phyloP scores from a whole-genome alignment of 2,797 vertebrate species.

The Coranthus polyacanthus region DNA sequence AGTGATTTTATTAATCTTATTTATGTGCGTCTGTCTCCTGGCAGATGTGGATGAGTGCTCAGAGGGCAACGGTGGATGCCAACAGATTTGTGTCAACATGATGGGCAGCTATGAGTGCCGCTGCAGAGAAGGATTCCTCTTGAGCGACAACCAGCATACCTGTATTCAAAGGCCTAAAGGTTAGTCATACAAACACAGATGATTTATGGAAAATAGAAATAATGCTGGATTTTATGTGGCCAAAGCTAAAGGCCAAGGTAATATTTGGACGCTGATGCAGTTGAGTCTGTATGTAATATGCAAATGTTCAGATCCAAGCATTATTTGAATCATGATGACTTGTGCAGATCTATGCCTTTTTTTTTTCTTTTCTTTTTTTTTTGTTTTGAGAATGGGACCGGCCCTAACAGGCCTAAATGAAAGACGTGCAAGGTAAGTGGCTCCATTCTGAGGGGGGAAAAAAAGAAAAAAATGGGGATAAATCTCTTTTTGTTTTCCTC shows the following conservation, averaged over 20 bases:
- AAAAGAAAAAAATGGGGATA: slow-evolving; percentile 31
- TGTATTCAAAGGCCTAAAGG: slow-evolving; percentile 98
- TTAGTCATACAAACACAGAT: slow-evolving; percentile 63
- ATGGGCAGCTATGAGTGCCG: slow-evolving; percentile 99
- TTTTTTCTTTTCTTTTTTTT: background rate
- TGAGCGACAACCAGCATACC: slow-evolving; percentile 99
- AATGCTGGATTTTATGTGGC: slow-evolving; percentile 6
- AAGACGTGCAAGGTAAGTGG: slow-evolving; percentile 57
- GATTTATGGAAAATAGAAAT: slow-evolving; percentile 21
- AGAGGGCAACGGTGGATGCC: slow-evolving; percentile 96
- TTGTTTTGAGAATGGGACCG: slow-evolving; percentile 28
- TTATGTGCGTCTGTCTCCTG: slow-evolving; percentile 44
- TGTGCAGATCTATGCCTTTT: slow-evolving; percentile 34
- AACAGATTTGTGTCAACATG: slow-evolving; percentile 99
- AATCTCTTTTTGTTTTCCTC: slow-evolving; percentile 68
- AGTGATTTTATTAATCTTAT: slow-evolving; percentile 46
- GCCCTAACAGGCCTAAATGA: slow-evolving; percentile 59
- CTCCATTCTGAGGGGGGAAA: slow-evolving; percentile 43
- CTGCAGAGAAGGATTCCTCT: slow-evolving; percentile 96
- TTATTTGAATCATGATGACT: slow-evolving; percentile 29
- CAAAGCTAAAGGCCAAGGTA: slow-evolving; percentile 7
- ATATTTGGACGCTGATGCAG: slow-evolving; percentile 29
- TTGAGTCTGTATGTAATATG: slow-evolving; percentile 9
- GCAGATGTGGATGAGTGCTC: slow-evolving; percentile 97
- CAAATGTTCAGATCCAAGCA: slow-evolving; percentile 7